Evolutionary conservation across 2,797 vertebrate species (phyloP).

Genomic region (Coracias cyanogaster): DNA sequence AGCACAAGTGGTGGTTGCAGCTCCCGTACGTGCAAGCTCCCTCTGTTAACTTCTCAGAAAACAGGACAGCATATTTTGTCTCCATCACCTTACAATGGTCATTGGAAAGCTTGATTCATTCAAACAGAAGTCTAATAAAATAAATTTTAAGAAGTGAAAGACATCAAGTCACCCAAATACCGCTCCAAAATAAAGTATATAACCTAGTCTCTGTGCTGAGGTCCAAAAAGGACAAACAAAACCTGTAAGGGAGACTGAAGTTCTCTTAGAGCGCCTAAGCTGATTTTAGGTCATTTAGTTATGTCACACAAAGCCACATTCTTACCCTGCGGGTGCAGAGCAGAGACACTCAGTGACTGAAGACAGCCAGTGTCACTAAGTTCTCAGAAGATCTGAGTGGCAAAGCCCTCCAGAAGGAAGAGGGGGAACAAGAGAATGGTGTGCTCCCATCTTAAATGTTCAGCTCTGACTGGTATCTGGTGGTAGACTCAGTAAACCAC

Average conservation of each 20-base stretch:
- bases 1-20: not conserved
- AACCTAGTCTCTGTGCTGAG: not conserved
- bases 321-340: not conserved
- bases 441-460: not conserved
- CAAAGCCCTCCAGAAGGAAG: not conserved
- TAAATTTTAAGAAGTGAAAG: too few relatives aligned
- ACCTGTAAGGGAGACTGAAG: not conserved
- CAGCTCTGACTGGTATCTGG: not conserved
- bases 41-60: not conserved
- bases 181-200: not conserved
- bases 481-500: not conserved
- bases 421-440: not conserved
- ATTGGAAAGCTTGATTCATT: not conserved
- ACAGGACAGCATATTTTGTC: not conserved
- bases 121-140: not conserved
- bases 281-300: not conserved
- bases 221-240: not conserved
- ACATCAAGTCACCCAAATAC: not conserved
- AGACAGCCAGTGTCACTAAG: not conserved
- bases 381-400: not conserved
- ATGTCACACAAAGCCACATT: not conserved
- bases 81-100: not conserved
- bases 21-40: not conserved
- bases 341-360: not conserved
- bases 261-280: not conserved